Base-by-base conservation (phyloP, 2,113 vertebrate species). In the Calypte anna region DNA sequence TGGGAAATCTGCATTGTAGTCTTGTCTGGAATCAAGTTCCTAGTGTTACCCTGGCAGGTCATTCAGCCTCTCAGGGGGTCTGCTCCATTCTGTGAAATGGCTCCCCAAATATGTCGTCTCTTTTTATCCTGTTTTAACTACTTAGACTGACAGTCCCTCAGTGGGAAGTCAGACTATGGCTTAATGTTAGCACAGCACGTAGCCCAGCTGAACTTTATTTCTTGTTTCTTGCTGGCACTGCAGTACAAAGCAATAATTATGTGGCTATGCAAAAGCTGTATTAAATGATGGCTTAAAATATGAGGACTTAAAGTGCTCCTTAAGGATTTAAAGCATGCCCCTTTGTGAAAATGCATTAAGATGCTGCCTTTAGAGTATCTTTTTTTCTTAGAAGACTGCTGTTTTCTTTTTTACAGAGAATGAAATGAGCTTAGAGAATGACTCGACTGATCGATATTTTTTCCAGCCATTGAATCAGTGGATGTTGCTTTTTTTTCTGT, bases 401-500 rank as follows among this genome's bases (percentile, higher is more conserved):
- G 70, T 79, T 93, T 96, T 86, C 81, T 89, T 82, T 95, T 91
- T 93, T 73, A 76, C 57, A 75, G 86, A 93, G 91, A 94, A 91
- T 72, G 27, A 92, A 96, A 94, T 78, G 73, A 91, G 57, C 69
- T 93, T 87, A 73, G 77, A 79, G 91, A 94, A 90, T 90, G 90
- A 81, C 86, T 68, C 19, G 76, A 48, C 58, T 92, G 86, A 95
- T 97, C 86, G 91, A 95, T 92, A 94, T 31, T 89, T 97, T 92
- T 94, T 84, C 66, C 67, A 93, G 66, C 54, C 69, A 63, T 43
- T 89, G 81, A 90, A 93, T 91, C 58, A 73, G 50, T 86, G 50
- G 70, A 83, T 87, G 90, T 67, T 93, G 92, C 86, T 93, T 48
- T 94, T 96, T 96, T 93, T 55, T 74, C 86, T 95, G 90, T 95